Conservation (phyloP, 2,113 vertebrate species). For the Mastomys coucha region DNA sequence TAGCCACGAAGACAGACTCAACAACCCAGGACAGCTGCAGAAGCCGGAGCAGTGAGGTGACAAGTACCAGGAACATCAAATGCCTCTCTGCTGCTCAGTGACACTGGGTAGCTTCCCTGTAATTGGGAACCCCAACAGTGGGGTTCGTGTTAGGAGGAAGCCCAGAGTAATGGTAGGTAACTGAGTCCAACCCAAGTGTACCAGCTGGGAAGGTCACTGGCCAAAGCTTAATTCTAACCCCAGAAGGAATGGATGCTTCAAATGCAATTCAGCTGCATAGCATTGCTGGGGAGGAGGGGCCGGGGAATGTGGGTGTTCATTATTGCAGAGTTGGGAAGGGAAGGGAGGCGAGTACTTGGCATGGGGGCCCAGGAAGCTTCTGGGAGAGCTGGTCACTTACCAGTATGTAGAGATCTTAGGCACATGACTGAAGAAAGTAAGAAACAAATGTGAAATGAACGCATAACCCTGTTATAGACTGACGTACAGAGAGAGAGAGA, state of each 20-base stretch:
- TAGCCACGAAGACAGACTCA: background rate
- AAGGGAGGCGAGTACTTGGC: background rate
- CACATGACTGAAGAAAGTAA: background rate
- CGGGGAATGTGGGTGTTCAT: too few species aligned
- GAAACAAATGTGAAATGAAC: background rate
- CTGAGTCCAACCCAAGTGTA: background rate
- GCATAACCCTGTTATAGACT: background rate
- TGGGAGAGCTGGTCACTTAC: too few species aligned
- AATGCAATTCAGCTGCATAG: background rate
- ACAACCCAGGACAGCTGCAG: background rate
- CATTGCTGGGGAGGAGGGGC: background rate
- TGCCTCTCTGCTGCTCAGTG: background rate
- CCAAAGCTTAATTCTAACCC: background rate
- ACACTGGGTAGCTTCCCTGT: background rate
- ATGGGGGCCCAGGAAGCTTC: background rate
- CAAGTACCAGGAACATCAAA: background rate
- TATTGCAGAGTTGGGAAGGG: background rate
- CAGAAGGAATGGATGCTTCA: too few species aligned
- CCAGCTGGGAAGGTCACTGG: background rate
- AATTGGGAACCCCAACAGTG: background rate
- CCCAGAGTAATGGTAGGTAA: background rate
- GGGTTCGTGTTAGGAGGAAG: background rate
- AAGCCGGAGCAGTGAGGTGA: background rate
- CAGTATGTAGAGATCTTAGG: too few species aligned
- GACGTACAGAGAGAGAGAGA: too few species aligned